These are phyloP conservation scores for Carpatolechia fugitivella DNA, from an alignment of 2,888 invertebrate genomes.

Conservation along the genomic window DNA sequence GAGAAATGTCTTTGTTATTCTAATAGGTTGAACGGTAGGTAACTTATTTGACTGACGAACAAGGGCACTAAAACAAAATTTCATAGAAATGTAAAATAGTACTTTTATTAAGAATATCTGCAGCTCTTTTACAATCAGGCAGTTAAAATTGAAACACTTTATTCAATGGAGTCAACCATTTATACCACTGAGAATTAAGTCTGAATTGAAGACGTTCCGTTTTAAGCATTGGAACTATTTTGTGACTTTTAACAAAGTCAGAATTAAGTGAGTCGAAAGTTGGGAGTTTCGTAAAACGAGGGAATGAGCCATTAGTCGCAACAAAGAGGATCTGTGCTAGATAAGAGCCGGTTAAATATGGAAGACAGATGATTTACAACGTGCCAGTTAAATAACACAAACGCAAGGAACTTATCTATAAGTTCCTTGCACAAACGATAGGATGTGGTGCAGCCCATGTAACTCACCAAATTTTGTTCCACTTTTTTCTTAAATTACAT, in stretches of 20 bases:
- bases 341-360: not conserved
- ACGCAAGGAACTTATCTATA: no score
- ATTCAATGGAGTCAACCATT: not conserved
- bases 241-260: conserved; percentile 5
- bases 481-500: no score
- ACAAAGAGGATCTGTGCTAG: not conserved
- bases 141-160: not conserved
- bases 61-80: no score
- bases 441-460: no score
- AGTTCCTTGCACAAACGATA: no score
- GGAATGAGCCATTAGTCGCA: conserved; percentile 2
- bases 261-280: not conserved
- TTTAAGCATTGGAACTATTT: not conserved
- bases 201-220: not conserved
- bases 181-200: not conserved
- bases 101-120: no score
- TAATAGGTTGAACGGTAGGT: no score
- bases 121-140: no score
- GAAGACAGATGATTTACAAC: not conserved
- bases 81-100: no score
- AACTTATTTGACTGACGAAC: no score
- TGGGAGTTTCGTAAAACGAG: not conserved
- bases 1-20: no score
- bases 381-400: not conserved
- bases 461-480: no score